These are phyloP conservation scores for Andrena cerasifolii DNA, from an alignment of 1,140 invertebrate genomes.

Conservation along the genomic window DNA sequence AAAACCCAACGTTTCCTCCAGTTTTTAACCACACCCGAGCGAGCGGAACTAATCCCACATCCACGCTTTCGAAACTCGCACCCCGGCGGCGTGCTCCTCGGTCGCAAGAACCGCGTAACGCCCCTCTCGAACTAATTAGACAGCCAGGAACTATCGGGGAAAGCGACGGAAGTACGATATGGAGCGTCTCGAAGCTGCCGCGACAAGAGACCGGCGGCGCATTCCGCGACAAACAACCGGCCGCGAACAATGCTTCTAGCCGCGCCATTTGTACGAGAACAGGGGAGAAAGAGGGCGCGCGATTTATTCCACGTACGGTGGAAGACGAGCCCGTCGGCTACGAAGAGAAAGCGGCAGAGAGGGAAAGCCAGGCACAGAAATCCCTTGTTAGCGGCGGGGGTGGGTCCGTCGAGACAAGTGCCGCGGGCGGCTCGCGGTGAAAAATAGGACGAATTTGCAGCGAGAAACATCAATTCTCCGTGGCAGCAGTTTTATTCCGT, in stretches of 20 bases:
- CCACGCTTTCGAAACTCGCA: too few relatives aligned
- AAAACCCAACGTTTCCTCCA: neutral
- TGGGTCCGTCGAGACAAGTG: conserved; percentile 42
- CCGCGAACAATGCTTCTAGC: neutral
- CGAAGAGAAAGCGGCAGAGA: neutral
- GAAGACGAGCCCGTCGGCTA: neutral
- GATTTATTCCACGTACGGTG: conserved; percentile 40
- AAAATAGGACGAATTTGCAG: conserved; percentile 68
- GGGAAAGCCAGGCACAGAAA: conserved; percentile 5
- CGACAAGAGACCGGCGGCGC: too few relatives aligned
- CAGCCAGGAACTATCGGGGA: neutral
- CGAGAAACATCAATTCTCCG: conserved; percentile 61
- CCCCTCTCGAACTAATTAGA: too few relatives aligned
- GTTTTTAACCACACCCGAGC: neutral
- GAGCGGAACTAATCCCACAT: too few relatives aligned
- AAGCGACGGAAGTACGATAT: neutral
- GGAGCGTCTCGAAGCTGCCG: neutral
- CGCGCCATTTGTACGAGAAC: neutral
- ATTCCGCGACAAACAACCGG: neutral
- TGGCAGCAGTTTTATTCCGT: conserved; percentile 62
- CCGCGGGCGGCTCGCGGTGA: conserved; percentile 51
- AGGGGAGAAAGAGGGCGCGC: neutral
- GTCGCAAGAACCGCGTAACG: too few relatives aligned
- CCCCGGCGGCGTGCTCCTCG: too few relatives aligned
- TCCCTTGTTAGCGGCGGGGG: conserved; percentile 48